A percentile compares a stretch with the other conserved stretches of the same genome.
phyloP scores from a whole-genome alignment of 2,888 invertebrate genomes.

The Oasisia sp. region DNA sequence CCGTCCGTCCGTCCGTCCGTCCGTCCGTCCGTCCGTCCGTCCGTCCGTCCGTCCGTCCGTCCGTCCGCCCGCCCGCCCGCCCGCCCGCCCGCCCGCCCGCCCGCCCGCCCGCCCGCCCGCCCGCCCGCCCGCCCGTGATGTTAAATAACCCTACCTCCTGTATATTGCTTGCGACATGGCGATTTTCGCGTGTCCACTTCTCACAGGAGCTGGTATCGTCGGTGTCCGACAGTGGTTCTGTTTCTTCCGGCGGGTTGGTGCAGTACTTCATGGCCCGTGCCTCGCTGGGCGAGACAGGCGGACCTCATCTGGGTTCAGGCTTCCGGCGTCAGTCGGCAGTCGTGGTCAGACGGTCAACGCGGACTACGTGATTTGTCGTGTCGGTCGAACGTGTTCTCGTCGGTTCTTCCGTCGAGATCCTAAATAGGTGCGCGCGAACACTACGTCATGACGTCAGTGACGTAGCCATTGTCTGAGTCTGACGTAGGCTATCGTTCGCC shows the following conservation, averaged over 20 bases:
- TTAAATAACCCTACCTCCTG: not conserved
- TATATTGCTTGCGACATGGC: not conserved
- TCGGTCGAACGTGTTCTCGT: constrained; percentile 1
- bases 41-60: not conserved
- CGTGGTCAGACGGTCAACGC: not conserved
- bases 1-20: not conserved
- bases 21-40: not conserved
- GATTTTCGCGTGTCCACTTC: not conserved
- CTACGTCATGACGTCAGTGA: not conserved
- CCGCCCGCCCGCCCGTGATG: not conserved
- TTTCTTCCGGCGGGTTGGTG: not conserved
- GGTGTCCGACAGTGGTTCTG: not conserved
- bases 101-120: not conserved
- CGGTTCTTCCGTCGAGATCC: not conserved
- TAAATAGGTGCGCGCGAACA: not conserved
- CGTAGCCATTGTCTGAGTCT: not conserved
- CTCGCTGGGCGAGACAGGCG: not conserved
- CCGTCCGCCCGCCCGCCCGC: not conserved
- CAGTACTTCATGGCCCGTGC: not conserved
- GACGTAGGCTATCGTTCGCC: not conserved
- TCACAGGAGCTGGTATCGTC: not conserved
- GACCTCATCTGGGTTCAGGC: not conserved
- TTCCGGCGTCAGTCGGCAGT: not conserved
- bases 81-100: not conserved
- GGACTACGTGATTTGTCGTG: not conserved